Evolutionary conservation across 2,113 vertebrate species (phyloP), one percentile per base, ranked within the genome.

Genomic region (Crypturellus undulatus): DNA sequence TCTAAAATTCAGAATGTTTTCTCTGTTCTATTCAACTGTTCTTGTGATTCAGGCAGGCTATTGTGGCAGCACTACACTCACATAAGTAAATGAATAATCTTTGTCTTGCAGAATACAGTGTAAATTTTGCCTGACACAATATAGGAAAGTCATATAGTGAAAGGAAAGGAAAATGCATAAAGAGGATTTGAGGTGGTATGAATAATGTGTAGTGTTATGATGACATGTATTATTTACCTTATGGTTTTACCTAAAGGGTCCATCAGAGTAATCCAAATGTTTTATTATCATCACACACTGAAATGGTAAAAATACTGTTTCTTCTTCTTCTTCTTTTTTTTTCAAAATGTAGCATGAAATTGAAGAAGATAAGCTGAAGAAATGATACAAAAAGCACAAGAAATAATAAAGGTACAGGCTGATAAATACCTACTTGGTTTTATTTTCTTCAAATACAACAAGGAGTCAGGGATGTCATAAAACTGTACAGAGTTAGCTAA

Each of bases 91-190:
- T 60, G 7, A 89, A 82, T 67, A 52, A n/a, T 26, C 20, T 78
- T 79, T 69, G 9, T 54, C 16, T 65, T 72, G 12, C 20, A 91
- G 59, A 87, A 77, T 43, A 62, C 19, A 83, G 25, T 30, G 7
- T 72, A 59, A 59, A 45, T 79, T 63, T 87, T 87, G 2, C 26
- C 69, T 90, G n/a, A 67, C 14, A 71, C 0, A 2, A 13, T 47
- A 47, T n/a, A 28, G 28, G 17, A 90, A 83, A 11, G 19, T 87
- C 47, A 91, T 76, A 87, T 85, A 91, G 9, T 52, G 26, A 72
- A 79, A 72, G 24, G 18, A 84, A 19, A 70, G 12, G 30, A 65
- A 80, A 88, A 84, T 28, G 15, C 28, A 51, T 19, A 47, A 62
- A 26, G 26, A 25, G 5, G 51, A 81, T 42, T 42, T 47, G 62